Conservation (phyloP, 2,888 invertebrate species). For the Diplazon laetatorius region DNA sequence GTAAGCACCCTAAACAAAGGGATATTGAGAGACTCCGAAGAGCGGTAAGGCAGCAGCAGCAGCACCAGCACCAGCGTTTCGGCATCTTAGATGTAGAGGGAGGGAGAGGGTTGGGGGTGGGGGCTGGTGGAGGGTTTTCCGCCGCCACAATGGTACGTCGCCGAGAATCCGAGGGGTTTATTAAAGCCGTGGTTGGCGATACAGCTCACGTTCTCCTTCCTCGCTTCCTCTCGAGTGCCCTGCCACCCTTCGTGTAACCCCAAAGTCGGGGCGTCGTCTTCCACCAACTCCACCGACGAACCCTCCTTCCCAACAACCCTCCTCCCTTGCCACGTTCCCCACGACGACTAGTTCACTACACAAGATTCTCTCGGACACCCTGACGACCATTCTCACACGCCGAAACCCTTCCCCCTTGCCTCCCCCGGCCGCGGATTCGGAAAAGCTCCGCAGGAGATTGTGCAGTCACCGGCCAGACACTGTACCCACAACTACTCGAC, state of each 20-base stretch:
- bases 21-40: conserved; percentile 78
- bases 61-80: conserved; percentile 27
- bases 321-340: no score
- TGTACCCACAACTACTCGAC: conserved; percentile 3
- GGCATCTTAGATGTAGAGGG: conserved; percentile 62
- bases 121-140: conserved; percentile 70
- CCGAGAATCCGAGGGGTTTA: conserved; percentile 80
- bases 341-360: no score
- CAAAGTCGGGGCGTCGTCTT: conserved; percentile 40
- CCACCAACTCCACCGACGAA: conserved; percentile 32
- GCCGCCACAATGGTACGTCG: conserved; percentile 80
- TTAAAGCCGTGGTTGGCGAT: conserved; percentile 81
- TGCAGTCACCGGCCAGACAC: conserved; percentile 15
- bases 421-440: no score
- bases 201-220: conserved; percentile 80
- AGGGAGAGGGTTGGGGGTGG: no score
- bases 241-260: conserved; percentile 62
- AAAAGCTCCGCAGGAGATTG: conserved; percentile 36
- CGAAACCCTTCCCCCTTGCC: no score
- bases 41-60: conserved; percentile 62
- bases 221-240: conserved; percentile 71
- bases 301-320: conserved; percentile 30
- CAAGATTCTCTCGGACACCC: conserved; percentile 37
- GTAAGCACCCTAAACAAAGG: conserved; percentile 80
- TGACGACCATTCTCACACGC: conserved; percentile 41